These are phyloP conservation scores for Sebastes fasciatus DNA, from an alignment of 2,113 vertebrate species.

Conservation along the genomic window DNA sequence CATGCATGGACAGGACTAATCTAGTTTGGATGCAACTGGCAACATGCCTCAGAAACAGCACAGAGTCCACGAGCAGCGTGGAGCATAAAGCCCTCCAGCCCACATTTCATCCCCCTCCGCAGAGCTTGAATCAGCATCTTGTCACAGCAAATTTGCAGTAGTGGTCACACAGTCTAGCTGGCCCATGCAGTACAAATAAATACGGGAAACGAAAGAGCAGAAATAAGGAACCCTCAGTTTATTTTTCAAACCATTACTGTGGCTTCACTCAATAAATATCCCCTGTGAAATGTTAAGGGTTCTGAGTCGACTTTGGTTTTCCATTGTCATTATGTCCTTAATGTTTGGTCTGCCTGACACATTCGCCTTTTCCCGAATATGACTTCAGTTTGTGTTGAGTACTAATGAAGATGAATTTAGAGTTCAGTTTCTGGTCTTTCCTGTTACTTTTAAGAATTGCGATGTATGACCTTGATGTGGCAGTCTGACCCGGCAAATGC, in stretches of 20 bases:
- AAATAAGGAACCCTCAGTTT: conserved; percentile 64
- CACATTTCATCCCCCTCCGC: conserved; percentile 1
- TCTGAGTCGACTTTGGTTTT: conserved; percentile 67
- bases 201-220: conserved; percentile 56
- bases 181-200: conserved; percentile 69
- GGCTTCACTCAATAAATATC: conserved; percentile 73
- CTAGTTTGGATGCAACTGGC: conserved; percentile 18
- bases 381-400: conserved; percentile 18
- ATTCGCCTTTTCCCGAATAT: conserved; percentile 38
- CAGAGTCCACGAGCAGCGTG: not conserved
- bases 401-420: conserved; percentile 36
- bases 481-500: not conserved
- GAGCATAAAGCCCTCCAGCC: conserved; percentile 6
- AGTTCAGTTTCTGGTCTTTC: conserved; percentile 30
- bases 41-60: not conserved
- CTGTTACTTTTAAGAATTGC: not conserved
- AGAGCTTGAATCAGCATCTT: conserved; percentile 67
- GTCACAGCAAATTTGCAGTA: conserved; percentile 60
- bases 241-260: conserved; percentile 70
- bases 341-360: conserved; percentile 52
- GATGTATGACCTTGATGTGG: conserved; percentile 1
- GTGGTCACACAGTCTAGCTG: conserved; percentile 45
- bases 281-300: conserved; percentile 54
- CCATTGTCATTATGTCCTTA: conserved; percentile 71
- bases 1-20: conserved; percentile 47